Percentiles rank a stretch among this genome's conserved stretches.
Conservation (phyloP, 1,140 invertebrate genomes). For the Drosophila micromelanica region DNA sequence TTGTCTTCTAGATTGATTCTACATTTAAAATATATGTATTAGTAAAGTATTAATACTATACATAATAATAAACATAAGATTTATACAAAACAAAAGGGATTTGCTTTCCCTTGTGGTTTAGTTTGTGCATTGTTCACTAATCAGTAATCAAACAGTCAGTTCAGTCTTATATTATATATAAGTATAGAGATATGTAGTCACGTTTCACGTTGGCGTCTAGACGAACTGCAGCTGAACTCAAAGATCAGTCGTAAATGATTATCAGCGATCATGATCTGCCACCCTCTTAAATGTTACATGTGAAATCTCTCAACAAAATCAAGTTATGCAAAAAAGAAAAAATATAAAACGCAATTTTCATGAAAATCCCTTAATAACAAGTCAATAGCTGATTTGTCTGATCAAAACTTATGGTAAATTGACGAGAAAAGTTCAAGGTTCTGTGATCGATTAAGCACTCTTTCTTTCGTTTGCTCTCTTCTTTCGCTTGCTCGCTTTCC, state of each 20-base stretch:
- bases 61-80: too few relatives aligned
- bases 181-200: slow-evolving; percentile 1
- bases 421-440: slow-evolving; percentile 45
- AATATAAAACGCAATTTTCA: too few relatives aligned
- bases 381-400: slow-evolving; percentile 5
- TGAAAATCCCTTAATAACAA: too few relatives aligned
- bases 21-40: too few relatives aligned
- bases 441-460: slow-evolving; percentile 31
- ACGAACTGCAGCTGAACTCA: slow-evolving; percentile 10
- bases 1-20: too few relatives aligned
- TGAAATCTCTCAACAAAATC: slow-evolving; percentile 1
- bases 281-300: not conserved
- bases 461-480: not conserved
- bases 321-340: not conserved
- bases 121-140: not conserved
- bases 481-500: not conserved
- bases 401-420: slow-evolving; percentile 21
- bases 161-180: not conserved
- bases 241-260: slow-evolving; percentile 3
- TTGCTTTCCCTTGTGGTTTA: not conserved
- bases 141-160: not conserved
- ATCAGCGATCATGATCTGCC: slow-evolving; percentile 1
- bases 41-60: too few relatives aligned
- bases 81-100: too few relatives aligned
- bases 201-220: slow-evolving; percentile 2